phyloP scores from a whole-genome alignment of 2,113 vertebrate genomes.

The Cinclus cinclus region DNA sequence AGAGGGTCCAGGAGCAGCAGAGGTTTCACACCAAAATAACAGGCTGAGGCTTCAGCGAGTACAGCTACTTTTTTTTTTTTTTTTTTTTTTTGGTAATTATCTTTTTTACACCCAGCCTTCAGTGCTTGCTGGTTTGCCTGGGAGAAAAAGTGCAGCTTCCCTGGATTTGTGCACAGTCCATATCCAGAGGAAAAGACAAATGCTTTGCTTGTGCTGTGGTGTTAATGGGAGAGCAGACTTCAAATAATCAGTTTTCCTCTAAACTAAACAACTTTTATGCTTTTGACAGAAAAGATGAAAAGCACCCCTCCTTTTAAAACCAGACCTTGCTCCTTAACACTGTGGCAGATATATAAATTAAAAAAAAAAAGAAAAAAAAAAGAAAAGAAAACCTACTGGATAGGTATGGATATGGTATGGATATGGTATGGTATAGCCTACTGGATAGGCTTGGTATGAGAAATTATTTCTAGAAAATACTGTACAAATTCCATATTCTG shows the following conservation, averaged over 20 bases:
- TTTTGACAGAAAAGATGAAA: slow-evolving; percentile 45
- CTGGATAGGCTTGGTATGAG: background rate
- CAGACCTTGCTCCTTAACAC: slow-evolving; percentile 17
- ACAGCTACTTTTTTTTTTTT: background rate
- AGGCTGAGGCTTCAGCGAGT: background rate
- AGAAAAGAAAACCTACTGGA: background rate
- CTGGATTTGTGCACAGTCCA: background rate
- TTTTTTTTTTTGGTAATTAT: too few relatives aligned
- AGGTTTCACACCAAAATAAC: background rate
- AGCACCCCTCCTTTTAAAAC: slow-evolving; percentile 8
- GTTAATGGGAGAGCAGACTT: slow-evolving; percentile 40
- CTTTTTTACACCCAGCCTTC: background rate
- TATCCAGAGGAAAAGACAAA: slow-evolving; percentile 2
- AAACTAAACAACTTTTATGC: slow-evolving; percentile 16
- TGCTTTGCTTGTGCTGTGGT: slow-evolving; percentile 15
- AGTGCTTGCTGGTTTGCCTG: background rate
- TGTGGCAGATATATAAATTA: background rate
- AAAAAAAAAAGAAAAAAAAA: background rate
- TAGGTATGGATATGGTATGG: too few relatives aligned
- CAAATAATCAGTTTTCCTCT: slow-evolving; percentile 40
- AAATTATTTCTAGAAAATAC: background rate
- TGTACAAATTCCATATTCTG: background rate
- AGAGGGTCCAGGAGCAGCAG: background rate
- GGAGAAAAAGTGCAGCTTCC: background rate
- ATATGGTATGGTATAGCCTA: too few relatives aligned